Conservation (phyloP, 1,140 invertebrate species). For the Drosophila kanapiae region DNA sequence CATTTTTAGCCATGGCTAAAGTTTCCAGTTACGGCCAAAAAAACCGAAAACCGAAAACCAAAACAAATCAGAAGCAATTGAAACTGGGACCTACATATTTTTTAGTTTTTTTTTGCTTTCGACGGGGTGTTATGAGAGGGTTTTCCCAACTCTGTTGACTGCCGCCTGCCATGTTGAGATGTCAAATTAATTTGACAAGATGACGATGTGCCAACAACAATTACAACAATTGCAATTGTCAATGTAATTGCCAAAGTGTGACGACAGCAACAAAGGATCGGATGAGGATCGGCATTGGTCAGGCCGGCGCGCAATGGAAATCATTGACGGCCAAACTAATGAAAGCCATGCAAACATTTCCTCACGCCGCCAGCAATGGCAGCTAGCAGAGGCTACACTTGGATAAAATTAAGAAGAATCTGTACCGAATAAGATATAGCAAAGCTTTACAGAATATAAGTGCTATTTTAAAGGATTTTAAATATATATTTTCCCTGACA, state of each 20-base stretch:
- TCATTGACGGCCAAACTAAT: slow-evolving; percentile 73
- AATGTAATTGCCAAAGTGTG: slow-evolving; percentile 80
- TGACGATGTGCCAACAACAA: slow-evolving; percentile 79
- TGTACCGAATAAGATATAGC: neutral
- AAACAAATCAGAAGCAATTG: slow-evolving; percentile 42
- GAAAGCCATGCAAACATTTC: slow-evolving; percentile 83
- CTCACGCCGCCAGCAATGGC: slow-evolving; percentile 78
- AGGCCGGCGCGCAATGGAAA: slow-evolving; percentile 46
- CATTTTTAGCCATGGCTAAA: slow-evolving; percentile 76
- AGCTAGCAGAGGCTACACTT: slow-evolving; percentile 21
- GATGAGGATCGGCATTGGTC: slow-evolving; percentile 30
- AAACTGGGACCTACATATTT: slow-evolving; percentile 19
- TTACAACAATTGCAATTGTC: slow-evolving; percentile 77
- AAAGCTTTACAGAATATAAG: too few species aligned
- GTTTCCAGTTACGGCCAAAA: slow-evolving; percentile 71
- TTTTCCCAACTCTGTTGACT: slow-evolving; percentile 22
- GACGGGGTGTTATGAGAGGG: slow-evolving; percentile 26
- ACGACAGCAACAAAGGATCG: slow-evolving; percentile 64
- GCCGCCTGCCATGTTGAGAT: slow-evolving; percentile 63
- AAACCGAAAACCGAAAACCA: slow-evolving; percentile 56
- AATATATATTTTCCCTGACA: too few species aligned
- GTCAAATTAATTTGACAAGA: slow-evolving; percentile 83
- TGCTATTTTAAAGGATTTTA: too few species aligned
- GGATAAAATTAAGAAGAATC: neutral
- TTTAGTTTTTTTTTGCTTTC: neutral